Percentiles rank a stretch among this genome's conserved stretches.
phyloP scores from a whole-genome alignment of 2,113 vertebrate genomes.

The Apaloderma vittatum region DNA sequence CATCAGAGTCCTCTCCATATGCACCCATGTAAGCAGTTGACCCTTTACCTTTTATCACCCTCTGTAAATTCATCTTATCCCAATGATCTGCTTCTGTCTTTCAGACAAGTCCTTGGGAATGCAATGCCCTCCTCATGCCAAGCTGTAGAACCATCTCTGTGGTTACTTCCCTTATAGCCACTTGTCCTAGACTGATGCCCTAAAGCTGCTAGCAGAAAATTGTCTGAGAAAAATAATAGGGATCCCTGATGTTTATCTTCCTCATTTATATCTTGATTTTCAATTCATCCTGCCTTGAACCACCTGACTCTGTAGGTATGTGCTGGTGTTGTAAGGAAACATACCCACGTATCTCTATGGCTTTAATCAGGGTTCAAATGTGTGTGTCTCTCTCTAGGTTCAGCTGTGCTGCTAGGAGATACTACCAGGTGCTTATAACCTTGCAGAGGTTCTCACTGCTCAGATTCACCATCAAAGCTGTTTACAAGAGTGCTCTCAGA shows the following conservation, averaged over 20 bases:
- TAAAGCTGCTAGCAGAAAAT: neutral
- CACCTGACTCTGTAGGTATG: neutral
- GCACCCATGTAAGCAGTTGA: neutral
- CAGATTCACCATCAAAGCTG: neutral
- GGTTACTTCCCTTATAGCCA: neutral
- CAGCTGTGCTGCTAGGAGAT: accelerated
- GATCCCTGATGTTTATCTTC: neutral
- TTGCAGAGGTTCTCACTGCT: neutral
- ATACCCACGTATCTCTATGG: accelerated
- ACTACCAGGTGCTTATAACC: neutral
- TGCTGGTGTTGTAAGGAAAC: neutral
- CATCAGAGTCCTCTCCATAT: neutral
- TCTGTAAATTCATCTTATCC: neutral
- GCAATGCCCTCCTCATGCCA: neutral
- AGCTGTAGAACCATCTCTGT: neutral
- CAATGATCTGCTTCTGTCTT: neutral
- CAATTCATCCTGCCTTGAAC: neutral
- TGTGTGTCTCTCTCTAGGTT: neutral
- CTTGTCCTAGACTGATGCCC: neutral
- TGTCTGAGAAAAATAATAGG: neutral
- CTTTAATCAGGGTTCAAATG: neutral
- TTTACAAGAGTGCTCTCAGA: neutral
- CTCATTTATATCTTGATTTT: neutral
- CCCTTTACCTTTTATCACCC: neutral
- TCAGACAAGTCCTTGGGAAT: neutral